Evolutionary conservation across 2,888 invertebrate genomes (phyloP), one percentile per base, ranked within the genome.

Genomic region (Coleophora flavipennella): DNA sequence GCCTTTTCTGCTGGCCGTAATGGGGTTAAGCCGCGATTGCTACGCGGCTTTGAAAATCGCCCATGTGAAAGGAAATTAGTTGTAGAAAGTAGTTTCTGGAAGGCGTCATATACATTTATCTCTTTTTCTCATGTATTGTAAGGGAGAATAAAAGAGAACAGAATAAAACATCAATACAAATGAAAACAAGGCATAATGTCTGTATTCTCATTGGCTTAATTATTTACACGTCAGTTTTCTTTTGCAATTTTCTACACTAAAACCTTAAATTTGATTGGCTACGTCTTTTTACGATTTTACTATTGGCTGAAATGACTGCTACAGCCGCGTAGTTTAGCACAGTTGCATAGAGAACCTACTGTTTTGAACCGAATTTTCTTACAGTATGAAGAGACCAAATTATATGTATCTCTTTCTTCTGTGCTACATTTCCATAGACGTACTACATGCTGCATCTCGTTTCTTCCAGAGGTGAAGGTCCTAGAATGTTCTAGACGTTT

Each of bases 401-500:
- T 78, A 76, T 72, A 63, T 70, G 65, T 55, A 80, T 83, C 83
- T 75, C 75, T 71, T 62, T 84, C 67, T 67, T 42, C 35, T 73
- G 20, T 44, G 35, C 0, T 0, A 0, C 0, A 6, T 14, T 12
- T 2, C 3, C 4, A 0, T 13, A 38, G 26, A n/a, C 7, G 25
- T 32, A 35, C 28, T 39, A 40, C 40, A 41, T 62, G 10, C 56
- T 79, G 59, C 67, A 43, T 75, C 78, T 68, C 73, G 44, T 53
- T 77, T 55, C 38, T 39, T 39, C 65, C 42, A 36, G 48, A 58
- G 59, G 62, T 73, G 81, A 84, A 84, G 83, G 80, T 85, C 88
- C 88, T 74, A 85, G 89, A 89, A 89, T 84, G 86, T 89, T 89
- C 89, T 87, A 86, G 89, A 89, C 85, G 80, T 85, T 86, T 86